Evolutionary conservation across 2,888 invertebrate species (phyloP).

Genomic region (Phaonia tiefii): DNA sequence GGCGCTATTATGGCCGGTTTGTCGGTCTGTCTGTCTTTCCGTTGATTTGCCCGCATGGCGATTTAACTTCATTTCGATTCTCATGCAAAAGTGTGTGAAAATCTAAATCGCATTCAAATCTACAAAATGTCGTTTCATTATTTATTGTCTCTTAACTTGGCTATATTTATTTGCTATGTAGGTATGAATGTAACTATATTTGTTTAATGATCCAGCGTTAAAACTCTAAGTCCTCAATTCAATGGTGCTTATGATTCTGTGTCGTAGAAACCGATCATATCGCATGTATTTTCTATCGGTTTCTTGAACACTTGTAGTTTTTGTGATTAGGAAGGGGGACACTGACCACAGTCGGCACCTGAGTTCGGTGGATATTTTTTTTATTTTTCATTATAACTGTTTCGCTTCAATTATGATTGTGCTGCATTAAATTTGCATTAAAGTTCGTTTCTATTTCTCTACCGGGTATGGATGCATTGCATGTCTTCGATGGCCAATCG

Average conservation of each 20-base stretch:
- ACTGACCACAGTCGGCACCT: too few species aligned
- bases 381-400: background rate
- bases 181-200: background rate
- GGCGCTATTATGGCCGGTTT: background rate
- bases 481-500: too few species aligned
- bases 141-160: background rate
- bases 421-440: conserved; percentile 14
- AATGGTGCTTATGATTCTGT: too few species aligned
- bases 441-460: background rate
- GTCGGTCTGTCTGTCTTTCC: background rate
- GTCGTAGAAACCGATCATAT: too few species aligned
- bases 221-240: too few species aligned
- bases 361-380: too few species aligned
- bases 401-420: conserved; percentile 7
- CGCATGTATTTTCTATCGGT: too few species aligned
- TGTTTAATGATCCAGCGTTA: too few species aligned
- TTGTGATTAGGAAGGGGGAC: too few species aligned
- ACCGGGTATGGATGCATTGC: too few species aligned
- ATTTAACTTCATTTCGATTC: conserved; percentile 1
- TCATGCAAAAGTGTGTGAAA: conserved; percentile 55
- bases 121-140: conserved; percentile 15
- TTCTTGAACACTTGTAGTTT: too few species aligned
- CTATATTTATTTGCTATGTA: background rate
- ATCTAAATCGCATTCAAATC: conserved; percentile 52
- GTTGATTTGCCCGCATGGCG: background rate